Conservation (phyloP, 2,113 vertebrate species). For the Muntiacus reevesi region DNA sequence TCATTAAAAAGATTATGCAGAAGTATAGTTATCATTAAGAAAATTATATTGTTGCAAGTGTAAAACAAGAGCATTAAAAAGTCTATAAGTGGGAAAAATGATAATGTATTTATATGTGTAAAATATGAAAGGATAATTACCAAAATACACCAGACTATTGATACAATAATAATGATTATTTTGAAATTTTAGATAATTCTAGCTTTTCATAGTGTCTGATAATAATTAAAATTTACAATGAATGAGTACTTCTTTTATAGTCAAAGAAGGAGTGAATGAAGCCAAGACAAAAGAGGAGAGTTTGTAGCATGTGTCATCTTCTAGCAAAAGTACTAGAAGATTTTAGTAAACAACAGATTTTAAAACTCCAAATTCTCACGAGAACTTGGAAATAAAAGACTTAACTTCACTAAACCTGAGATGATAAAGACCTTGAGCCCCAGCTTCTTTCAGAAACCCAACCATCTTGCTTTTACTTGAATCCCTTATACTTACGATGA, state of each 20-base stretch:
- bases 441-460: not conserved
- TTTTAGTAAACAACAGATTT: not conserved
- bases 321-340: not conserved
- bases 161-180: not conserved
- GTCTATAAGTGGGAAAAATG: not conserved
- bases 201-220: not conserved
- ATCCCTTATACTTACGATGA: not conserved
- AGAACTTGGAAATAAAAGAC: not conserved
- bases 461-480: not conserved
- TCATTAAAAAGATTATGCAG: not conserved
- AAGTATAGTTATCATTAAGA: not conserved
- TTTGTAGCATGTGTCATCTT: not conserved
- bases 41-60: not conserved
- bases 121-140: not conserved
- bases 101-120: not conserved
- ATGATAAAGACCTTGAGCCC: not conserved
- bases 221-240: not conserved
- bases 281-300: not conserved
- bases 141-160: not conserved
- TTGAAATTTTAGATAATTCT: not conserved
- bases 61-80: not conserved
- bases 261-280: not conserved
- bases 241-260: not conserved
- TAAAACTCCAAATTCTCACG: not conserved
- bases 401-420: not conserved